Base-by-base conservation (phyloP, 2,888 invertebrate genomes). In the Eubasilissa splendida region DNA sequence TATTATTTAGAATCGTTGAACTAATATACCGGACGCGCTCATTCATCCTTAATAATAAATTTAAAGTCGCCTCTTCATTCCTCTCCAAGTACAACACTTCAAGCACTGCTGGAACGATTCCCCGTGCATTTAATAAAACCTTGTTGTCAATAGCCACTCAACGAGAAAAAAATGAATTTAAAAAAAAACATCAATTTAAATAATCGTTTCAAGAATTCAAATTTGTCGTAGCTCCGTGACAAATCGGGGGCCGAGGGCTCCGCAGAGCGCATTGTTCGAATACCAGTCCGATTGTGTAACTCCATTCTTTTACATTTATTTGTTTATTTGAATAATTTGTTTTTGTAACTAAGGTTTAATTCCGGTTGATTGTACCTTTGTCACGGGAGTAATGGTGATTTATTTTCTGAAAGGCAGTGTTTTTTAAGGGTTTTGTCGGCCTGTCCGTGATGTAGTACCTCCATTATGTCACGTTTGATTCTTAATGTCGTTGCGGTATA, bases 271-370 rank as follows among this genome's bases (percentile, higher is more conserved):
- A 75, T 75, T 78, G 77, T 70, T 54, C 56, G 33, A 54, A 73
- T 73, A 73, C 71, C 71, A 33, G 71, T 56, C 42, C 56, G n/a
- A 54, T 73, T 54, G 42, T 58, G 58, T 10, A 11, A 58, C 71
- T 73, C 66, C 14, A 77, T 80, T 77, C 74, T 77, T 80, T 80
- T 66, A 77, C 70, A 77, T 80, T 80, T 80, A 80, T 80, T 80
- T 80, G 80, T 80, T 80, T 80, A 80, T 80, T 77, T 74, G 80
- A 80, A 80, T 80, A 80, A 80, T 80, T 82, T 76, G 79, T 76
- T 79, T 81, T 81, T 81, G 76, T 70, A 42, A 68, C 76, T 76
- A 58, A 11, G 68, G 58, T 58, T 60, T 60, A 79, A 71, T 81
- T 53, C n/a, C 50, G 53, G 42, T n/a, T 60, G 59, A 81, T 81